Base-by-base conservation (phyloP, 2,888 invertebrate genomes). In the Drosophila niveifrons region DNA sequence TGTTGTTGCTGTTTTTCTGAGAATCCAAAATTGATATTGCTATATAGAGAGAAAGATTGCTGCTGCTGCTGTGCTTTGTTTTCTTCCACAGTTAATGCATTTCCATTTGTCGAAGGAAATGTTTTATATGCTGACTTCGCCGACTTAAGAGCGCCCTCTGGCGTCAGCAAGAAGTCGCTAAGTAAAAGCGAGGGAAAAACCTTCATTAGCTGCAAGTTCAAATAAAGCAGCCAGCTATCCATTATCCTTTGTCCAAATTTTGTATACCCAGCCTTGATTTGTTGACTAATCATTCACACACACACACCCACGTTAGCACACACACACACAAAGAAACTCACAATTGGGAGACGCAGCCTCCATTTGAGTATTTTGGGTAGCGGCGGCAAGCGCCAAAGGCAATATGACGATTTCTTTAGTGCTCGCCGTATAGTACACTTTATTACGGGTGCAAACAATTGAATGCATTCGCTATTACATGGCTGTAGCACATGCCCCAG, bases 401-500 rank as follows among this genome's bases (percentile, higher is more conserved):
- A 31, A 56, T 36, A 57, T 57, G 28, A 57, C 34, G 44, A 43
- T 34, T 44, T 15, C 23, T 51, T 43, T 59, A 23, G 13, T 44
- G 17, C 31, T 51, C 41, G 13, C 44, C 44, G 17, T 18, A 13
- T 18, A 15, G 61, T 44, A 55, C 46, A 55, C 47, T 56, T 56
- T 56, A 63, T 63, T 56, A 47, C 29, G 39, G 56, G 36, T 13
- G 48, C 46, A 46, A 62, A 63, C 62, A 63, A 63, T 63, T 63
- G 47, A 63, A 63, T 56, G 57, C 62, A 34, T 56, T 56, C 29
- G 47, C 62, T 39, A 53, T 65, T 66, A 66, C 61, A 66, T 66
- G 66, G 66, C 59, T 47, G 39, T 39, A 48, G 56, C 51, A 66
- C 61, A 70, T 66, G 70, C 51, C 64, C 68, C 57, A 68, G 58